These are phyloP conservation scores for Pipistrellus pipistrellus DNA, from an alignment of 2,797 vertebrate genomes.

Conservation along the genomic window DNA sequence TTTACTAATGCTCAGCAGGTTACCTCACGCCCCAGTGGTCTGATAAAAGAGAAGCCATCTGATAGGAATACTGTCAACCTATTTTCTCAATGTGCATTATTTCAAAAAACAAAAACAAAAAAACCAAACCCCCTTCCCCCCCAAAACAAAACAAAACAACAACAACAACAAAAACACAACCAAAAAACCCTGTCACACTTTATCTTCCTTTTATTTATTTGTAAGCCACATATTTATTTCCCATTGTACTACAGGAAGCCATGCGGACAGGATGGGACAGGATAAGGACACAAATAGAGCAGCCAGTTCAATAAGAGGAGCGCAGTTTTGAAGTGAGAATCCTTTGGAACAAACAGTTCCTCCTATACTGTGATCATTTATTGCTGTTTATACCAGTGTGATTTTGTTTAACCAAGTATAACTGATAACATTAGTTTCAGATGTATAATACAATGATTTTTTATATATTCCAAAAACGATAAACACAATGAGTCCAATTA, in stretches of 20 bases:
- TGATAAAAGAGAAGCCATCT: background rate
- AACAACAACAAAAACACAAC: too few species aligned
- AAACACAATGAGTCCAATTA: background rate
- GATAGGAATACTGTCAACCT: background rate
- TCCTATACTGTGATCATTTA: constrained; percentile 5
- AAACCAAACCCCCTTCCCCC: too few species aligned
- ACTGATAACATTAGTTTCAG: background rate
- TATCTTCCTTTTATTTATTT: background rate
- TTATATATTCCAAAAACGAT: background rate
- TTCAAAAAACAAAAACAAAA: constrained; percentile 9
- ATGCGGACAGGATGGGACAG: background rate
- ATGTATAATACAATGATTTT: background rate
- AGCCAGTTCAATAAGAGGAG: background rate
- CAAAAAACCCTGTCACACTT: background rate
- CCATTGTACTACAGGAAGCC: background rate
- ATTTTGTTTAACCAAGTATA: constrained; percentile 27
- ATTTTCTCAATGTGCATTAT: background rate
- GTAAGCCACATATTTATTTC: background rate
- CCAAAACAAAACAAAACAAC: too few species aligned
- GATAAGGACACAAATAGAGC: background rate
- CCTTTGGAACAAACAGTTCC: background rate
- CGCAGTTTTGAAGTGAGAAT: background rate
- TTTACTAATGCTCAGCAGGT: background rate
- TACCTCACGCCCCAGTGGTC: background rate
- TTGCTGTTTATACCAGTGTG: background rate